Base-by-base conservation (phyloP, 2,888 invertebrate genomes). In the Orthosia gothica region DNA sequence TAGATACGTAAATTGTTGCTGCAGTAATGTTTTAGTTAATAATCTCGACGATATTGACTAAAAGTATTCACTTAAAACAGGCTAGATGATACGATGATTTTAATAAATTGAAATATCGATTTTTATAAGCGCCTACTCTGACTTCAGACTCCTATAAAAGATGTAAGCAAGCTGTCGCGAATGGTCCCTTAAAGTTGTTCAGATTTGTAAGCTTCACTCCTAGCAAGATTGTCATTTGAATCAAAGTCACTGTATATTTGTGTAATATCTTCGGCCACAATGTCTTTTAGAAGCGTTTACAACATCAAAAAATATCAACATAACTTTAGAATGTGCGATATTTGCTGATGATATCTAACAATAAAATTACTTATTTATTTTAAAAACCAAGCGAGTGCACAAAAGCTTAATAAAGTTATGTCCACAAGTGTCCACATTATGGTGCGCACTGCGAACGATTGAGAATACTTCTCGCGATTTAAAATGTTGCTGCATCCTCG, bases 341-440 rank as follows among this genome's bases (percentile, higher is more conserved):
- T 59, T 66, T 62, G 12, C 50, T 18, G 13, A 76, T 57, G 15
- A 1, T 40, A 9, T 9, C 40, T 40, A 9, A 40, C 40, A 40
- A 40, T 40, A 52, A 54, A 1, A 54, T 20, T 20, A 12, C 11
- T 11, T 54, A 1, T 47, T 62, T 61, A 73, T 62, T 73, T 57
- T 49, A 26, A 50, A 16, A 20, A 32, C 18, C 13, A 26, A 62
- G n/a, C 15, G 12, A 58, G 4, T 15, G 15, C 0, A 7, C 16
- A 20, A 23, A 58, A 54, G 63, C 5, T 11, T 52, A 54, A 61
- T 57, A 66, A 63, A 70, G 50, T 52, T 80, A 54, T 57, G 54
- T 81, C 13, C n/a, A 26, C 55, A 75, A 61, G 45, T 57, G 49
- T 81, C 13, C 16, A n/a, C 50, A 75, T 52, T 55, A 62, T 65